Evolutionary conservation across 2,888 invertebrate genomes (phyloP), one percentile per base, ranked within the genome.

Genomic region (Helobdella robusta): DNA sequence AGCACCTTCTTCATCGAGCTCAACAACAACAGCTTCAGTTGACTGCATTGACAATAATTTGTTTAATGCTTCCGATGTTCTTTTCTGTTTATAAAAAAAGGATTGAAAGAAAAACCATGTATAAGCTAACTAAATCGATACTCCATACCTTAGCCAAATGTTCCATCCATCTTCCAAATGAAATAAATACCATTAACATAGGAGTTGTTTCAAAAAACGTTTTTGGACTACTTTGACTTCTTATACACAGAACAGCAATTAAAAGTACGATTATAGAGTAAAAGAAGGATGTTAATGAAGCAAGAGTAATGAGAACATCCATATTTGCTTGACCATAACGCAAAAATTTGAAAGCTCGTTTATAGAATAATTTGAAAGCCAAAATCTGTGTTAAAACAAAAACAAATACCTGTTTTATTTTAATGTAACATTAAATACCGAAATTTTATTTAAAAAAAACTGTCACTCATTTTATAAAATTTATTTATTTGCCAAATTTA

Each of bases 191-290:
- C 54, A 99, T 82, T 70, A 99, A 80, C 98, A 98, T 99, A 0
- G 98, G 98, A 0, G 98, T 94, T 0, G 97, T 97, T 80, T 99
- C 98, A 81, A 99, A 99, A 81, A 99, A 98, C 0, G 98, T 98
- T 76, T 89, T 85, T 11, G 56, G 56, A 56, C 56, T 56, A 8
- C n/a, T 25, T 11, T 3, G 11, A 8, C 32, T 28, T 30, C 56
- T 25, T 28, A 25, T 25, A 20, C 48, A 18, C 11, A 8, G 18
- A 32, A 48, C 32, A n/a, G 11, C 20, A n/a, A 48, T 30, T 32
- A 50, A 36, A 28, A 69, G 65, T 3, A 75, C 90, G 0, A 86
- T 84, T 2, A 92, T 83, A 0, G 95, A 97, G 78, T 99, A 99
- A 2, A 86, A 81, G 81, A 97, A 92, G 68, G 92, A 89, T 72